These are phyloP conservation scores for Pelecanus crispus DNA, from an alignment of 2,113 vertebrate genomes.

Conservation along the genomic window DNA sequence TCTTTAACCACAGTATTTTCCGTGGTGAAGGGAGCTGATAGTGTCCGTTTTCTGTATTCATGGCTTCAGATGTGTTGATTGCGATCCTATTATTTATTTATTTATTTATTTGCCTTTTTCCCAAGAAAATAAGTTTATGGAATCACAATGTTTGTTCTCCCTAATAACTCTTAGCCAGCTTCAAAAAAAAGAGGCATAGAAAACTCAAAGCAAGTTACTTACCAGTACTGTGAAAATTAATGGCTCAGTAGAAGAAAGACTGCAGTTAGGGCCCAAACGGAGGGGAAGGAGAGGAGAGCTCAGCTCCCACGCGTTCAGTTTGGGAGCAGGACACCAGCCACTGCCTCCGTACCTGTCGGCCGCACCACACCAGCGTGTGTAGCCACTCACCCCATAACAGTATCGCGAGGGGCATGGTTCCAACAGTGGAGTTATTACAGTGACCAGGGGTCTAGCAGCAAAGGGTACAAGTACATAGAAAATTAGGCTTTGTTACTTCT, in stretches of 20 bases:
- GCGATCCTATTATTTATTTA: neutral
- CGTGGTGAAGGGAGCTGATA: neutral
- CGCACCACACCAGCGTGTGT: accelerated
- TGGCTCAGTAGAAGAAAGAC: neutral
- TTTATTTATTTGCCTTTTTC: neutral
- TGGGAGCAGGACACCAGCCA: neutral
- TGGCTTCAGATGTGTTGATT: neutral
- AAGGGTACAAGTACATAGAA: neutral
- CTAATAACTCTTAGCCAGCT: neutral
- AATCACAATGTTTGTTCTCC: neutral
- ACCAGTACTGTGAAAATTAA: neutral
- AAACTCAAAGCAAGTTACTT: neutral
- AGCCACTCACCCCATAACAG: accelerated
- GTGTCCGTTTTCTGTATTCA: neutral
- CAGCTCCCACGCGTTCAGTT: accelerated
- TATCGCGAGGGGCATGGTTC: neutral
- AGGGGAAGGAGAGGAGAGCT: neutral
- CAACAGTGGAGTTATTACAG: neutral
- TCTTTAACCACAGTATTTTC: neutral
- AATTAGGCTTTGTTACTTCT: neutral
- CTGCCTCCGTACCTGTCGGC: accelerated
- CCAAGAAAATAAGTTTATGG: neutral
- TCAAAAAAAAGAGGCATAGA: neutral
- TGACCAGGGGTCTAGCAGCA: neutral
- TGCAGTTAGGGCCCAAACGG: neutral